Percentiles rank a stretch among this genome's conserved stretches.
phyloP scores from a whole-genome alignment of 2,797 vertebrate species.

The Ptychobarbus kaznakovi region DNA sequence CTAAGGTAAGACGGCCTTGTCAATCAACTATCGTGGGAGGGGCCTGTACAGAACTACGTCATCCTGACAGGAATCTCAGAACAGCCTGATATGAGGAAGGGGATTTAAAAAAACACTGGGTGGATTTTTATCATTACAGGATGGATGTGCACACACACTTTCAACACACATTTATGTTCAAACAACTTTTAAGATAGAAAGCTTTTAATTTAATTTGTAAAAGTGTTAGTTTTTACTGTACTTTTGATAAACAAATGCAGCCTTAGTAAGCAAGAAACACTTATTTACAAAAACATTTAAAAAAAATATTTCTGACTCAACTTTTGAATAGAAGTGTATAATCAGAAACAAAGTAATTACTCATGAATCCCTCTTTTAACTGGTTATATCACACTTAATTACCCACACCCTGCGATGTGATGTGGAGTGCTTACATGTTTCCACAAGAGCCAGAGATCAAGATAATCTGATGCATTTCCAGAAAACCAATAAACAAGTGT shows the following conservation, averaged over 20 bases:
- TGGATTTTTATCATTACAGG: too few species aligned
- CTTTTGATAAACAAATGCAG: background rate
- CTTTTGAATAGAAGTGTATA: background rate
- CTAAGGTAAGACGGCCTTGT: too few species aligned
- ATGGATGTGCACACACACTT: too few species aligned
- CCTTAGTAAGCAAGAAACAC: background rate
- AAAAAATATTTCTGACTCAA: background rate
- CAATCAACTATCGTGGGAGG: too few species aligned
- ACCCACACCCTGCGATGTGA: conserved; percentile 21
- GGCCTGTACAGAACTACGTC: too few species aligned
- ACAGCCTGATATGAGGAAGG: too few species aligned
- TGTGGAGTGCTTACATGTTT: background rate
- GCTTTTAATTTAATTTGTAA: background rate
- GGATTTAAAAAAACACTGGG: too few species aligned
- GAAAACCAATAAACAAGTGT: background rate
- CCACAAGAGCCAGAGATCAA: conserved; percentile 7
- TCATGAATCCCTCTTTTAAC: background rate
- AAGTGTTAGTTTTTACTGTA: too few species aligned
- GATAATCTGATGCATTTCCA: background rate
- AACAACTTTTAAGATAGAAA: background rate
- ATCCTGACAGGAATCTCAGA: too few species aligned
- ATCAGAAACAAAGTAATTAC: background rate
- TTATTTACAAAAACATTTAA: background rate
- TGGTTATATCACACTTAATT: conserved; percentile 1
- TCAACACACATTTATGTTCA: too few species aligned